Percentiles rank a stretch among this genome's conserved stretches.
phyloP scores from a whole-genome alignment of 2,797 vertebrate species.

The Brotogeris chrysoptera region DNA sequence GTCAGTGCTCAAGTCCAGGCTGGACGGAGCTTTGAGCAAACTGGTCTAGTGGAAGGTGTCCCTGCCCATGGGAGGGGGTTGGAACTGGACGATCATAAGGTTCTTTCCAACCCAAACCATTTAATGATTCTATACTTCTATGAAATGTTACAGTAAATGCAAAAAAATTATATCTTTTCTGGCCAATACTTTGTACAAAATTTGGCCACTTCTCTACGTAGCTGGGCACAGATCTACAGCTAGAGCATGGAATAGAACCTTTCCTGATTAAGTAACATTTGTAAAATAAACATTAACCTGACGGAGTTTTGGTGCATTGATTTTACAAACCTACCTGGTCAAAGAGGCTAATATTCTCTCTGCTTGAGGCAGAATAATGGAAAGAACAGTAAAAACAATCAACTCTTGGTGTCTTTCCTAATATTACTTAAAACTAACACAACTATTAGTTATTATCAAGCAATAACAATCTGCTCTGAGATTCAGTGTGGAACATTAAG shows the following conservation, averaged over 20 bases:
- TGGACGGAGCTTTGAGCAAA: not conserved
- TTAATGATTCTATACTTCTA: not conserved
- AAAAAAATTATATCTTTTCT: not conserved
- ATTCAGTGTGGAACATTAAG: not conserved
- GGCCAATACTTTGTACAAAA: not conserved
- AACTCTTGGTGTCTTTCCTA: not conserved
- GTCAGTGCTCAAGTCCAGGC: not conserved
- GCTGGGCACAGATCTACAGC: not conserved
- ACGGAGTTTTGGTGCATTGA: not conserved
- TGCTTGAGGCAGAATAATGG: not conserved
- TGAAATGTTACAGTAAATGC: not conserved
- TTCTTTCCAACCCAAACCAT: not conserved
- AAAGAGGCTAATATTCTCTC: not conserved
- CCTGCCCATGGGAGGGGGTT: not conserved
- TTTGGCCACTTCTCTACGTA: not conserved
- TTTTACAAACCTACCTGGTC: not conserved
- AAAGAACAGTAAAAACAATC: not conserved
- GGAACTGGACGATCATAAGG: not conserved
- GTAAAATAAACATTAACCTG: not conserved
- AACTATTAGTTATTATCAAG: not conserved
- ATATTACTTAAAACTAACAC: not conserved
- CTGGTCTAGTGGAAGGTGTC: not conserved
- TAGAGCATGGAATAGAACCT: not conserved
- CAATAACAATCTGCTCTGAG: not conserved
- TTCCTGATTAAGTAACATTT: not conserved